Evolutionary conservation across 2,113 vertebrate genomes (phyloP).

Genomic region (Bothrops jararaca): DNA sequence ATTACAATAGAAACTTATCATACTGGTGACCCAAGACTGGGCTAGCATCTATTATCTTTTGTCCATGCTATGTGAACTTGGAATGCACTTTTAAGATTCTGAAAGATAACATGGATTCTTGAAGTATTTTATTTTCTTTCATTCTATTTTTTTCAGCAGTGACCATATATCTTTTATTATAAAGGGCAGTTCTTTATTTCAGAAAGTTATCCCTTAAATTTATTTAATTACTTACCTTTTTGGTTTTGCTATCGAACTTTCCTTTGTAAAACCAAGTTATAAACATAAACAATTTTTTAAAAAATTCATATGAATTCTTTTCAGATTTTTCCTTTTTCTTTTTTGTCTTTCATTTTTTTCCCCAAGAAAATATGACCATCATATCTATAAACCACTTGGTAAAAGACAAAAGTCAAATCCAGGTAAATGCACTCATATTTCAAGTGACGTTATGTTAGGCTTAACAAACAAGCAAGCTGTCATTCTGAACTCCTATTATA

Average conservation of each 20-base stretch:
- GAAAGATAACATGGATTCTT: background rate
- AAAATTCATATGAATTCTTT: background rate
- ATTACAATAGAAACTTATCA: background rate
- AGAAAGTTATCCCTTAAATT: background rate
- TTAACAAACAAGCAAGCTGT: slow-evolving; percentile 10
- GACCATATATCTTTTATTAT: background rate
- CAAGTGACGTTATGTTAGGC: background rate
- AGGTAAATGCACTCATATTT: slow-evolving; percentile 4
- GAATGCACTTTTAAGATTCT: background rate
- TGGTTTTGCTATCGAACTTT: background rate
- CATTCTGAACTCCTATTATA: slow-evolving; percentile 16
- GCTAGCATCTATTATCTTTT: background rate
- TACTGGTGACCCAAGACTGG: background rate
- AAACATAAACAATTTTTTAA: background rate
- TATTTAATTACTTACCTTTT: background rate
- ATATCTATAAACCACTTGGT: background rate
- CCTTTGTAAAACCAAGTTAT: background rate
- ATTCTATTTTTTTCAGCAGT: background rate
- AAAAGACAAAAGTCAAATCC: slow-evolving; percentile 17
- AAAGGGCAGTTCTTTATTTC: background rate
- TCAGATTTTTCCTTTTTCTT: background rate
- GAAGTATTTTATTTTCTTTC: background rate
- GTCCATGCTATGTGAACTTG: background rate
- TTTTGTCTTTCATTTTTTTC: background rate
- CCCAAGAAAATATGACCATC: background rate